Percentiles rank a stretch among this genome's conserved stretches.
Conservation (phyloP, 2,113 vertebrate genomes). For the Hypanus sabinus region DNA sequence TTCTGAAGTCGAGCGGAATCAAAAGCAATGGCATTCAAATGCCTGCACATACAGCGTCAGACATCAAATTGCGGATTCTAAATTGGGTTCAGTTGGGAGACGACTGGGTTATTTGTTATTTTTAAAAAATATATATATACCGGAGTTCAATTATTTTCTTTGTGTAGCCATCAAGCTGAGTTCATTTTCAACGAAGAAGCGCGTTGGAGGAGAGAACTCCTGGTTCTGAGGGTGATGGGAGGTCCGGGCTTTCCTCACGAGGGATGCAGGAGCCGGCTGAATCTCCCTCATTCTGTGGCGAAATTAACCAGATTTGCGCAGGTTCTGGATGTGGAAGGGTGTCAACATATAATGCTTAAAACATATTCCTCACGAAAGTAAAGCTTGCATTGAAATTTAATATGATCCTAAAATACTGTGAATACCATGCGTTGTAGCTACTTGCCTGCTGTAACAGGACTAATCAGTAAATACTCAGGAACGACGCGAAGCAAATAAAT, state of each 20-base stretch:
- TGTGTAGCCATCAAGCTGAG: too few relatives aligned
- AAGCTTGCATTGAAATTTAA: background rate
- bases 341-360: too few relatives aligned
- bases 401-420: background rate
- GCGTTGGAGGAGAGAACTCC: background rate
- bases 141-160: background rate
- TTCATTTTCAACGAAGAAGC: too few relatives aligned
- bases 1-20: background rate
- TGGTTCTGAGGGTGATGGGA: background rate
- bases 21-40: background rate
- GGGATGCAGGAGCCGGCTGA: background rate
- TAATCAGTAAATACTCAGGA: background rate
- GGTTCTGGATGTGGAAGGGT: background rate
- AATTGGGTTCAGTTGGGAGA: background rate
- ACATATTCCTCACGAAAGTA: background rate
- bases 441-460: background rate
- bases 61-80: background rate
- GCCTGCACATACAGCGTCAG: background rate
- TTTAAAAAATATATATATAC: background rate
- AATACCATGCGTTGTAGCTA: background rate
- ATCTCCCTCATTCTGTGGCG: background rate
- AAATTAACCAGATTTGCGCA: background rate
- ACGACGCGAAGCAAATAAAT: background rate
- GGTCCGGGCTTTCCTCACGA: background rate
- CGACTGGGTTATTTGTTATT: background rate